A percentile compares a stretch with the other conserved stretches of the same genome.
Conservation (phyloP, 2,113 vertebrate genomes). For the Pionites leucogaster region DNA sequence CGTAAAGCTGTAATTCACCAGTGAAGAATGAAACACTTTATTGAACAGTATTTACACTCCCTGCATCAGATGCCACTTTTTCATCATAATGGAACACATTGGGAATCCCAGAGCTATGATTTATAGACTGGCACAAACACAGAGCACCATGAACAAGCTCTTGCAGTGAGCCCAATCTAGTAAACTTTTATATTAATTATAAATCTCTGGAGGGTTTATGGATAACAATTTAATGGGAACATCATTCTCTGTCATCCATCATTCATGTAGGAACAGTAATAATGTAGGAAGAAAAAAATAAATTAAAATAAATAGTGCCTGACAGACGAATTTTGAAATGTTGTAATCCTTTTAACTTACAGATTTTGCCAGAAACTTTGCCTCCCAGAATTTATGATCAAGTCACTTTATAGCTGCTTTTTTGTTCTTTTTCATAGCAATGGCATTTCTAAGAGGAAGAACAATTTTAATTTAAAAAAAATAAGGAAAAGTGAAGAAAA, state of each 20-base stretch:
- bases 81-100: slow-evolving; percentile 1
- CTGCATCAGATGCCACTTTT: slow-evolving; percentile 7
- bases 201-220: not conserved
- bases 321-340: not conserved
- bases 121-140: not conserved
- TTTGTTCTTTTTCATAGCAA: not conserved
- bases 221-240: not conserved
- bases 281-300: not conserved
- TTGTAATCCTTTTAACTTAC: not conserved
- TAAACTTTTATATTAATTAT: slow-evolving; percentile 32
- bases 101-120: not conserved
- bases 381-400: not conserved
- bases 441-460: not conserved
- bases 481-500: not conserved
- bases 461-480: not conserved
- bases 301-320: not conserved
- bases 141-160: not conserved
- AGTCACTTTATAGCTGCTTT: not conserved
- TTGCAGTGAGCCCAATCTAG: not conserved
- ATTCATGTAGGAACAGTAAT: not conserved
- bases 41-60: slow-evolving; percentile 34
- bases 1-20: slow-evolving; percentile 43
- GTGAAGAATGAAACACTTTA: slow-evolving; percentile 40
- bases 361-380: not conserved
- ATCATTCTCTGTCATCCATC: not conserved